A percentile compares a stretch with the other conserved stretches of the same genome.
Evolutionary conservation across 2,888 invertebrate genomes (phyloP).

Genomic region (Parelbella ahira): DNA sequence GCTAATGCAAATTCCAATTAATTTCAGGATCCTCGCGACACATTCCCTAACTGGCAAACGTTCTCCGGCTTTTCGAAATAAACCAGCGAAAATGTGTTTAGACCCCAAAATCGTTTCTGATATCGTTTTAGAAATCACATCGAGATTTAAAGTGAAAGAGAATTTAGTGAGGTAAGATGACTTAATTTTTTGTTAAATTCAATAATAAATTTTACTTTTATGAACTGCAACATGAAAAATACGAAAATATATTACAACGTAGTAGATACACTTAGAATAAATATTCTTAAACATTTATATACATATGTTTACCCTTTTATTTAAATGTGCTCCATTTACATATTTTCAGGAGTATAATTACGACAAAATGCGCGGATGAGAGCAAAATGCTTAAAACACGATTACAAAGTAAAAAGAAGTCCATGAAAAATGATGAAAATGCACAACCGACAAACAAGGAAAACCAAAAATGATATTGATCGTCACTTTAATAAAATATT

Average conservation of each 20-base stretch:
- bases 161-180: conserved; percentile 69
- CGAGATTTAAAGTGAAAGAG: conserved; percentile 68
- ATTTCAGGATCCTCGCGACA: conserved; percentile 73
- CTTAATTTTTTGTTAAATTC: too few species aligned
- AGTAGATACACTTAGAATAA: too few species aligned
- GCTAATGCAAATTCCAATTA: too few species aligned
- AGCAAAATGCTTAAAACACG: conserved; percentile 79
- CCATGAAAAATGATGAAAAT: conserved; percentile 23
- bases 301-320: too few species aligned
- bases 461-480: conserved; percentile 5
- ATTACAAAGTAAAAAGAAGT: conserved; percentile 47
- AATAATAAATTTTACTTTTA: too few species aligned
- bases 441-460: conserved; percentile 10
- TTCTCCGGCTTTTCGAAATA: conserved; percentile 75
- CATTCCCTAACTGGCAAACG: conserved; percentile 82
- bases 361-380: conserved; percentile 83
- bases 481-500: too few species aligned
- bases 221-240: too few species aligned
- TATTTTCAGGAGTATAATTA: conserved; percentile 79
- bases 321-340: too few species aligned
- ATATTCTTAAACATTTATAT: too few species aligned
- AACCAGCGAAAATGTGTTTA: conserved; percentile 71
- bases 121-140: conserved; percentile 76
- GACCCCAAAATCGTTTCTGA: conserved; percentile 78
- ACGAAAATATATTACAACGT: too few species aligned